Conservation (phyloP, 2,888 invertebrate genomes). For the Drosophila stalkeri region DNA sequence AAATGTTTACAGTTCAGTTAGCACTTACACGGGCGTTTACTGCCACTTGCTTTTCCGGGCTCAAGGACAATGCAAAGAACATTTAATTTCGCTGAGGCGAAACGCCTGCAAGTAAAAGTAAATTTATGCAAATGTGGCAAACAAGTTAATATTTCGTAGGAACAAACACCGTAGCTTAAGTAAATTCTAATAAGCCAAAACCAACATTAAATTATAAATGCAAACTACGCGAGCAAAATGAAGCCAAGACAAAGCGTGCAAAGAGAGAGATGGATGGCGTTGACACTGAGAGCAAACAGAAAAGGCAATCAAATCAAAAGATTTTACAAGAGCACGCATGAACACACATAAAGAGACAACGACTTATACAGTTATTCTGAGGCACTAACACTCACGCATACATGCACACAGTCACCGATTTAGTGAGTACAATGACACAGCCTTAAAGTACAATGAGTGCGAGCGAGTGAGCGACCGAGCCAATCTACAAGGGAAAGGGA, state of each 20-base stretch:
- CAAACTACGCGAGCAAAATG: slow-evolving; percentile 35
- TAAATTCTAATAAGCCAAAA: slow-evolving; percentile 72
- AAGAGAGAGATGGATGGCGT: neutral
- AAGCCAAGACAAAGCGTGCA: slow-evolving; percentile 1
- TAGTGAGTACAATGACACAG: slow-evolving; percentile 35
- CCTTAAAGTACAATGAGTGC: neutral
- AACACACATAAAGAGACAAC: slow-evolving; percentile 44
- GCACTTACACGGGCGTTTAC: neutral
- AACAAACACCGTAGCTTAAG: slow-evolving; percentile 36
- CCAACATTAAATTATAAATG: slow-evolving; percentile 73
- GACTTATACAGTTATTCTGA: slow-evolving; percentile 29
- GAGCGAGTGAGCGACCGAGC: slow-evolving; percentile 11
- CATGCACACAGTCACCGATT: slow-evolving; percentile 14
- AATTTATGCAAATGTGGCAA: slow-evolving; percentile 40
- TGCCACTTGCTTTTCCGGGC: neutral
- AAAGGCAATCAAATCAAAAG: slow-evolving; percentile 71
- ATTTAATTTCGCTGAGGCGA: slow-evolving; percentile 29
- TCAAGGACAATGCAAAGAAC: slow-evolving; percentile 20
- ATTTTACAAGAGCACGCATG: slow-evolving; percentile 71
- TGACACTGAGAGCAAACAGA: slow-evolving; percentile 28
- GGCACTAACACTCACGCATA: slow-evolving; percentile 24
- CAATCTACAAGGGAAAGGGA: neutral
- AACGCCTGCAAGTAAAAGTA: slow-evolving; percentile 39
- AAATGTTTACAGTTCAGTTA: slow-evolving; percentile 5
- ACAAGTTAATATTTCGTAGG: slow-evolving; percentile 32